Conservation (phyloP, 2,888 invertebrate species). For the Erebia palarica region DNA sequence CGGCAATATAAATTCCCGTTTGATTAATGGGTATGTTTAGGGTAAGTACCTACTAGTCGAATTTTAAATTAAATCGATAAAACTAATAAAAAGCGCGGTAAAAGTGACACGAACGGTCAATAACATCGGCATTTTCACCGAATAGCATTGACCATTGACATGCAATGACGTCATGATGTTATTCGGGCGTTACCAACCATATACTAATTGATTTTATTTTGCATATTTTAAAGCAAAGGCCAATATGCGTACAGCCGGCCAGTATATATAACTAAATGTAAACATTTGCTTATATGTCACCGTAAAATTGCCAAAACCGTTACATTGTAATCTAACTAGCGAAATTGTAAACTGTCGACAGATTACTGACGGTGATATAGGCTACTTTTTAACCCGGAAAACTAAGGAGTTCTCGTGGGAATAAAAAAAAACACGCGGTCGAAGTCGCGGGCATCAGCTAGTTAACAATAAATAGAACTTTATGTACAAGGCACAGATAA, state of each 20-base stretch:
- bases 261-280: too few species aligned
- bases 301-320: too few species aligned
- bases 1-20: conserved; percentile 2
- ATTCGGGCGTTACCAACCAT: conserved; percentile 1
- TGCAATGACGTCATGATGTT: conserved; percentile 2
- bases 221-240: neutral
- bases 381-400: too few species aligned
- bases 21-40: conserved; percentile 7
- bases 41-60: conserved; percentile 23
- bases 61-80: conserved; percentile 27
- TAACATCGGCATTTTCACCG: neutral
- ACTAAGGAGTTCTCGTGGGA: too few species aligned
- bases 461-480: neutral
- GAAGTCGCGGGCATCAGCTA: too few species aligned
- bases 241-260: neutral
- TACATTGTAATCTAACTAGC: too few species aligned
- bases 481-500: conserved; percentile 24
- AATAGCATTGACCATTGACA: conserved; percentile 7
- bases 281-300: too few species aligned
- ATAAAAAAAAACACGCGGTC: too few species aligned
- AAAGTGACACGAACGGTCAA: conserved; percentile 23
- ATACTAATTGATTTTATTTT: neutral
- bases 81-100: conserved; percentile 32
- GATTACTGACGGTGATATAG: too few species aligned
- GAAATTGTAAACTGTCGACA: too few species aligned